Percentiles rank a stretch among this genome's conserved stretches.
Conservation (phyloP, 2,113 vertebrate genomes). For the Candoia aspera region DNA sequence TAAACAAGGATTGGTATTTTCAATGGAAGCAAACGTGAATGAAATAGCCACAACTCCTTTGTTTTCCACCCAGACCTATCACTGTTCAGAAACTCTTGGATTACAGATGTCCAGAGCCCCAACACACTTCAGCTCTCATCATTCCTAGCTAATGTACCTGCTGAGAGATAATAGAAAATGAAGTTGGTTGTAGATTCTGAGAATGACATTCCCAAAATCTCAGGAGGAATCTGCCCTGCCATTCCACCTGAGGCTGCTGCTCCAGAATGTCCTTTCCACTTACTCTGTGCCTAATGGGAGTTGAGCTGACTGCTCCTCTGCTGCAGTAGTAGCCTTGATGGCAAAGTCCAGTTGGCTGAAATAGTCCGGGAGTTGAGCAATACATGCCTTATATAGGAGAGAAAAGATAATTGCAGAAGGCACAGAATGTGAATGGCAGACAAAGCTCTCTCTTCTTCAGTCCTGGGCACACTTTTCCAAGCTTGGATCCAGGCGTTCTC, state of each 20-base stretch:
- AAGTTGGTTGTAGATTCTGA: too few relatives aligned
- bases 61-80: background rate
- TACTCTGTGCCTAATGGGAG: slow-evolving; percentile 78
- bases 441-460: rapidly evolving
- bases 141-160: too few relatives aligned
- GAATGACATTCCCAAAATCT: too few relatives aligned
- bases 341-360: slow-evolving; percentile 82
- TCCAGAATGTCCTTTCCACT: background rate
- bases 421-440: rapidly evolving
- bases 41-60: too few relatives aligned
- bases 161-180: too few relatives aligned
- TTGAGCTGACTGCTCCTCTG: slow-evolving; percentile 78
- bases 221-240: background rate
- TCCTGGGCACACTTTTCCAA: background rate
- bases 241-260: background rate
- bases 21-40: too few relatives aligned
- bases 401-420: background rate
- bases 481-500: background rate
- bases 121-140: too few relatives aligned
- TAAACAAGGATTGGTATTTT: too few relatives aligned
- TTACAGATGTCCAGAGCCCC: too few relatives aligned
- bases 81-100: too few relatives aligned
- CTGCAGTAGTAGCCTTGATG: slow-evolving; percentile 82
- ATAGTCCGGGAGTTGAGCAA: slow-evolving; percentile 79
- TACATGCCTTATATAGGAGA: slow-evolving; percentile 80